These are phyloP conservation scores for Maconellicoccus hirsutus DNA, from an alignment of 1,140 invertebrate species.

Conservation along the genomic window DNA sequence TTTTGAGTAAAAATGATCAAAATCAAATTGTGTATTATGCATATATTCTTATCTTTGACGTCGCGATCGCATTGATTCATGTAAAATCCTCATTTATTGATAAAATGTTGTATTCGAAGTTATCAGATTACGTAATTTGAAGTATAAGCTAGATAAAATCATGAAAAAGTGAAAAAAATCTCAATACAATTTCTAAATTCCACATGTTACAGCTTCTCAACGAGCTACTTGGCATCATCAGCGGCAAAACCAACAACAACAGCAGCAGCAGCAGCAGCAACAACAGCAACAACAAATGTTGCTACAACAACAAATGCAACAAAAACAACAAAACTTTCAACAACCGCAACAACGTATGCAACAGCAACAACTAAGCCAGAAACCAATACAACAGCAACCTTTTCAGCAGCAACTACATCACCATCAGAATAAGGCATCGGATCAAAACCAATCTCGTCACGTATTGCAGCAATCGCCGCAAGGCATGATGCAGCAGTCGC, in stretches of 20 bases:
- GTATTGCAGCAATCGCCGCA: neutral
- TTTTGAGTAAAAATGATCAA: no score
- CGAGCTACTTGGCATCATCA: neutral
- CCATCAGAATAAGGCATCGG: neutral
- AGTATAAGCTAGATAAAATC: no score
- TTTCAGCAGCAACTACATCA: constrained; percentile 24
- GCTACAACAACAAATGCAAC: constrained; percentile 17
- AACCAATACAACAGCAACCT: constrained; percentile 28
- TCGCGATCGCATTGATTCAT: no score
- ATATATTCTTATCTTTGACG: no score
- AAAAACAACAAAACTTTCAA: constrained; percentile 24
- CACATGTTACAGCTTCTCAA: neutral
- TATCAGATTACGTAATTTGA: no score
- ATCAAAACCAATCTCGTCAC: neutral
- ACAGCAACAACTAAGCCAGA: constrained; percentile 26
- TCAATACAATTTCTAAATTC: no score
- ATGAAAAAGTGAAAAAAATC: no score
- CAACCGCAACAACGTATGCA: constrained; percentile 30
- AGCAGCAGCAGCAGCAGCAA: neutral
- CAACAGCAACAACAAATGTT: constrained; percentile 11
- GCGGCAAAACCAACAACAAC: neutral
- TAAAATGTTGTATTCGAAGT: no score
- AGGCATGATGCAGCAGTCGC: neutral
- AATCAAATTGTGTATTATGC: no score
- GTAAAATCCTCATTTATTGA: no score